Base-by-base conservation (phyloP, 2,797 vertebrate genomes). In the Acipenser transmontanus region DNA sequence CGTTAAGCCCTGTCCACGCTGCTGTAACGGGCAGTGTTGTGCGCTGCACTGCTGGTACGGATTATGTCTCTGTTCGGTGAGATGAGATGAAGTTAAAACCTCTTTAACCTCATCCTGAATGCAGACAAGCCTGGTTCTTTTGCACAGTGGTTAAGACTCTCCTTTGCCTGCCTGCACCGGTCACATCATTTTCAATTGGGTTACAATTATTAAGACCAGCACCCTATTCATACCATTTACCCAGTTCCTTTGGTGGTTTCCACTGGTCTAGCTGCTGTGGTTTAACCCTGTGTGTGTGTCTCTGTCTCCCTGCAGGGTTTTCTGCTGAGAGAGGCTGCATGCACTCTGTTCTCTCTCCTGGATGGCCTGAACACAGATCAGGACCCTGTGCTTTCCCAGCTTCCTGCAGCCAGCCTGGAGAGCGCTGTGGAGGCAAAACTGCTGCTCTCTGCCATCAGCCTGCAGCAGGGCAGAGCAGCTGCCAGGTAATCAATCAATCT, bases 381-480 rank as follows among this genome's bases (percentile, higher is more conserved):
- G 12, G 62, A 49, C 62, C 72, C 17, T 66, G 77, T 68, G 72
- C 74, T 78, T 8, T 62, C 69, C 47, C 48, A 0, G 3, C 86
- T 73, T 69, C 76, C 77, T 7, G 80, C 75, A 13, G 83, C 89
- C 11, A 91, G 91, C 49, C 63, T 95, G 71, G 94, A 98, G 79
- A 64, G 84, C 49, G 68, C 81, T 9, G 78, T 88, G 73, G 90
- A 93, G 73, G 84, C 80, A 52, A 89, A 77, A 73, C 90, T 98
- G 72, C 88, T 94, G 7, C 84, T 92, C 77, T 88, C 91, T 60
- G 82, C 76, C 14, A 71, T 95, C 50, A 87, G 82, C 76, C 80
- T 92, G 70, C 93, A 96, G 81, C 91, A 89, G 69, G 88, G 91
- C 74, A 80, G 76, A 61, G 73, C 82, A n/a, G 81, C 90, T 9